Base-by-base conservation (phyloP, 1,140 invertebrate genomes). In the Paraescarpia echinospica region DNA sequence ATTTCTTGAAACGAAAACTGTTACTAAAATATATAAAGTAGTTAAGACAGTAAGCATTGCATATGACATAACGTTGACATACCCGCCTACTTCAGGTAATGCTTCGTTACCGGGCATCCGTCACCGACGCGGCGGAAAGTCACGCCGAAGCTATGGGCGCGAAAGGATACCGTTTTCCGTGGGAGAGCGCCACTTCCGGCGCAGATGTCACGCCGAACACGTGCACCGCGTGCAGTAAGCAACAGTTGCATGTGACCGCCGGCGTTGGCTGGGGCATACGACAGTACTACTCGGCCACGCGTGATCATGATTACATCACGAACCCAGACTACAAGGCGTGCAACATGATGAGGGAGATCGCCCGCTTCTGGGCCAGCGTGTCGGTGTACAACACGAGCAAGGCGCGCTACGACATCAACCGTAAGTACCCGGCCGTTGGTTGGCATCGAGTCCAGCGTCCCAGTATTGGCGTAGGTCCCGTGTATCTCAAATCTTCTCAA, bases 271-370 rank as follows among this genome's bases (percentile, higher is more conserved):
- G 92, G 92, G 92, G 33, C 33, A 93, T 93, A 51, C 89, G 93
- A 22, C 89, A 92, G 88, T 93, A 92, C 59, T 92, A 92, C 35
- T 93, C 93, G n/a, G 90, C 90, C 48, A 93, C 93, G 6, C 90
- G 93, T 31, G 93, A 93, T 34, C 89, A 92, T 14, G 93, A 93
- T 35, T 93, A 90, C 90, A 91, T 92, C 59, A 92, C 89, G 35
- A 93, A 93, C 51, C 34, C 92, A 2, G 92, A 92, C 35, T 93
- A 93, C 92, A 27, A 48, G 14, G 93, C 89, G 14, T 93, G 93
- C 48, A 92, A 93, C 92, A 92, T 93, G 34, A 92, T 90, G 18
- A 91, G 41, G 34, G 93, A 92, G 90, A 90, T 93, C 34, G 92
- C 93, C 4, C n/a, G 92, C 35, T 92, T 92, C 89, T 90, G 92